Evolutionary conservation across 2,113 vertebrate genomes (phyloP).

Genomic region (Triplophysa siluroides): DNA sequence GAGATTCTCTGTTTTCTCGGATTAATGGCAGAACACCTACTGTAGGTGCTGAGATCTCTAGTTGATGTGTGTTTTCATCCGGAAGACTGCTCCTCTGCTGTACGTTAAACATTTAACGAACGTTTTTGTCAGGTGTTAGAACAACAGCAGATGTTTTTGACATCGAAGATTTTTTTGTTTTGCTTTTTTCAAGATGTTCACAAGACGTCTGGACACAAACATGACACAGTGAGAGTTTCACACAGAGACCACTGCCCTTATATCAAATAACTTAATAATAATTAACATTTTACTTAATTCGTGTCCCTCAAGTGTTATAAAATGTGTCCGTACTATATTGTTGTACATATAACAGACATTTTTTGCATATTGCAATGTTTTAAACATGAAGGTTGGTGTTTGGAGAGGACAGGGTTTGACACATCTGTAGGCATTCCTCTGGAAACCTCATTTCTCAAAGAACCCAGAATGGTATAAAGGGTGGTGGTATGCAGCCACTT

Average conservation of each 20-base stretch:
- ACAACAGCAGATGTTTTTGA: neutral
- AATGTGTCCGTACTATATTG: neutral
- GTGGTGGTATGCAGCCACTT: conserved; percentile 73
- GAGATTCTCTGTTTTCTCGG: neutral
- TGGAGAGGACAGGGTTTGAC: conserved; percentile 3
- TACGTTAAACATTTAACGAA: too few relatives aligned
- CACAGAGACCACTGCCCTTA: too few relatives aligned
- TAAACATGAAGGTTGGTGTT: neutral
- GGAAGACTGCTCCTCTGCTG: neutral
- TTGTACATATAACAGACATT: too few relatives aligned
- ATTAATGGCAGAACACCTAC: neutral
- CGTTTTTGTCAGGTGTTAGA: too few relatives aligned
- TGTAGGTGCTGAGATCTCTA: neutral
- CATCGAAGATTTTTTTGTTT: neutral
- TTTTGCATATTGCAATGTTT: too few relatives aligned
- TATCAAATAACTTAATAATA: too few relatives aligned
- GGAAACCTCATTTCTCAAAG: conserved; percentile 56
- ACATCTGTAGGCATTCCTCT: conserved; percentile 43
- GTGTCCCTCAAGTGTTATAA: too few relatives aligned
- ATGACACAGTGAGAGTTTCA: too few relatives aligned
- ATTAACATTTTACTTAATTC: too few relatives aligned
- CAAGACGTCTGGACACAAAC: neutral
- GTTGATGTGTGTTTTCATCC: neutral
- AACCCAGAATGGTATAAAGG: conserved; percentile 53
- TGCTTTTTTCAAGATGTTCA: neutral